These are phyloP conservation scores for Caenorhabditis sulstoni DNA, from an alignment of 2,888 invertebrate species.

Conservation along the genomic window DNA sequence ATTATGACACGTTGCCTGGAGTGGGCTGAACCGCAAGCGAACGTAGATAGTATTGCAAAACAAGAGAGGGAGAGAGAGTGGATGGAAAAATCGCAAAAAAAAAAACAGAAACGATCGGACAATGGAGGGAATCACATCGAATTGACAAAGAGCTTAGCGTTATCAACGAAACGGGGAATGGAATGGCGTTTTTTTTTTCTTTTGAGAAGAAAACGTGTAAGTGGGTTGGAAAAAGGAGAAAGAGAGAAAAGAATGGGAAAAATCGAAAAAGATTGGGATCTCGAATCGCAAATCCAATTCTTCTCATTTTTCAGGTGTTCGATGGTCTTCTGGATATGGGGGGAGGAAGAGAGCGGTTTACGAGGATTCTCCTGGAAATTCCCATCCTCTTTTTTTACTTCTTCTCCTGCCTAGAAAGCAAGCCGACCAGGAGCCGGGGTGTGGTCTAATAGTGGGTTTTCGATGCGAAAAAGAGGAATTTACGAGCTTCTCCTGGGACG, in stretches of 20 bases:
- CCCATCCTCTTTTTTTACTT: too few species aligned
- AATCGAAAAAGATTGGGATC: constrained; percentile 22
- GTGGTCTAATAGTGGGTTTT: too few species aligned
- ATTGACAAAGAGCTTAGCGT: too few species aligned
- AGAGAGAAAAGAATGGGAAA: not conserved
- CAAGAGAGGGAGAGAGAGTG: not conserved
- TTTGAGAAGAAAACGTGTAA: too few species aligned
- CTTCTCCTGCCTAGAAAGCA: not conserved
- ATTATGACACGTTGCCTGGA: constrained; percentile 46
- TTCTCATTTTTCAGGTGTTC: constrained; percentile 4
- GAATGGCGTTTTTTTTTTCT: too few species aligned
- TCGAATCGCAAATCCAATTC: not conserved
- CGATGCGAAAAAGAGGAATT: not conserved
- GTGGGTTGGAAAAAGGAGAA: not conserved
- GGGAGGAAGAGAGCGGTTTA: not conserved
- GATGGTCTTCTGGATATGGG: constrained; percentile 34
- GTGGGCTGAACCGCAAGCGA: not conserved
- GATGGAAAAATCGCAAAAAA: not conserved
- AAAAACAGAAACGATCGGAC: too few species aligned
- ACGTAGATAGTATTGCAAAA: not conserved
- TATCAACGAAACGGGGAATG: too few species aligned
- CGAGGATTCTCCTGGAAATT: too few species aligned
- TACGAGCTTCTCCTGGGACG: constrained; percentile 1
- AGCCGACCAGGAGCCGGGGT: not conserved
- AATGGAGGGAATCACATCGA: too few species aligned